Base-by-base conservation (phyloP, 1,140 invertebrate species). In the Drosophila quadrilineata region DNA sequence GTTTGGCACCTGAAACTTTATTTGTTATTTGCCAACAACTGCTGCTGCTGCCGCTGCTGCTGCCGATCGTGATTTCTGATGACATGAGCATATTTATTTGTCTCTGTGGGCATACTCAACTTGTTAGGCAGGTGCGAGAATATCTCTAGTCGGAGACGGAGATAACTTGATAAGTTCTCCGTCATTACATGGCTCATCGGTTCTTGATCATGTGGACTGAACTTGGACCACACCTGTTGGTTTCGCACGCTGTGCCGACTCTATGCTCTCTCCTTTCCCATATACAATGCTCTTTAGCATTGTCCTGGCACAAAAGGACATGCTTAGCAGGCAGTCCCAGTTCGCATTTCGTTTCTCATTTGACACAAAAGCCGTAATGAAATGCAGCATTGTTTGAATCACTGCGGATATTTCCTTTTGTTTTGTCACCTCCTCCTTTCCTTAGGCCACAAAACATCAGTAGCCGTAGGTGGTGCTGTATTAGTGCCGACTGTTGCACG, bases 1-100 rank as follows among this genome's bases (percentile, higher is more conserved):
- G 54, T 57, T 59, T 53, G 57, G 54, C 70, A 79, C 70, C 75
- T 77, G 58, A 79, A 74, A n/a, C n/a, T 79, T 64, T 50, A 29
- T 64, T 53, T 71, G 58, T 46, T 26, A 21, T 52, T 63, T 28
- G 24, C 14, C 31, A 49, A 16, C 43, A 24, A 38, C 33, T 31
- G 38, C 40, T 35, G 66, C 45, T 49, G 53, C 49, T 33, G 49
- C 29, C 17, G 40, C 5, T 43, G 38, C 17, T 35, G 28, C 16
- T 50, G 41, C 16, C 49, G 76, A 70, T 85, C 77, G 77, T 84
- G 77, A 84, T 84, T 84, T 84, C 63, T 45, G 49, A 77, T 84
- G 77, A 84, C 70, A 73, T 48, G 79, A 53, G 53, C 69, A 77
- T 73, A 84, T 84, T 82, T 84, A 82, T 31, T 21, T 22, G 29